These are phyloP conservation scores for Ptychodera flava DNA, from an alignment of 35 echinoderm and acorn worm species.

Conservation along the genomic window DNA sequence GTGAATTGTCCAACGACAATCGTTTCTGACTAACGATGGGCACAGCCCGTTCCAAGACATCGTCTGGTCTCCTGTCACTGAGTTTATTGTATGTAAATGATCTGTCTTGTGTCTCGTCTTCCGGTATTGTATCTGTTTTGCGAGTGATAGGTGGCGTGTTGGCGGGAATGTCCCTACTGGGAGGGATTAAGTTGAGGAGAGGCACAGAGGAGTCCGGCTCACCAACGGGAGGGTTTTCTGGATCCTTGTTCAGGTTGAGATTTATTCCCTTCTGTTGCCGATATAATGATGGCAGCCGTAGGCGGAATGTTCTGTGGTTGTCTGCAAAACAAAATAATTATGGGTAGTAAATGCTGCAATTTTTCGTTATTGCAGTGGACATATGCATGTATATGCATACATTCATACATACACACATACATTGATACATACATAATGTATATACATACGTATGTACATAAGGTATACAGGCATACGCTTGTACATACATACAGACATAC, in stretches of 20 bases:
- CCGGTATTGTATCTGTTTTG: neutral
- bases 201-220: constrained; percentile 76
- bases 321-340: constrained; percentile 58
- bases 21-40: neutral
- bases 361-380: neutral
- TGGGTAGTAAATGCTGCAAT: no score
- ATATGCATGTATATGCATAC: neutral
- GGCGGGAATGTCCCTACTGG: constrained; percentile 21
- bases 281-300: constrained; percentile 74
- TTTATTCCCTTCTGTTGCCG: constrained; percentile 24
- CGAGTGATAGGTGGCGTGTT: neutral
- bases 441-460: no score
- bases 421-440: no score
- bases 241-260: constrained; percentile 14
- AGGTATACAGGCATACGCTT: neutral
- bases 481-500: neutral
- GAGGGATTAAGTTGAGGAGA: constrained; percentile 34
- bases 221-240: constrained; percentile 15
- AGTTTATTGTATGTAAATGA: neutral
- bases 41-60: neutral
- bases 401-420: neutral
- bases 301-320: constrained; percentile 94
- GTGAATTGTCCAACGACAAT: neutral
- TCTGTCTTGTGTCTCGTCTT: neutral
- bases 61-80: neutral